phyloP scores from a whole-genome alignment of 2,888 invertebrate genomes.

The Metallyticus violacea region DNA sequence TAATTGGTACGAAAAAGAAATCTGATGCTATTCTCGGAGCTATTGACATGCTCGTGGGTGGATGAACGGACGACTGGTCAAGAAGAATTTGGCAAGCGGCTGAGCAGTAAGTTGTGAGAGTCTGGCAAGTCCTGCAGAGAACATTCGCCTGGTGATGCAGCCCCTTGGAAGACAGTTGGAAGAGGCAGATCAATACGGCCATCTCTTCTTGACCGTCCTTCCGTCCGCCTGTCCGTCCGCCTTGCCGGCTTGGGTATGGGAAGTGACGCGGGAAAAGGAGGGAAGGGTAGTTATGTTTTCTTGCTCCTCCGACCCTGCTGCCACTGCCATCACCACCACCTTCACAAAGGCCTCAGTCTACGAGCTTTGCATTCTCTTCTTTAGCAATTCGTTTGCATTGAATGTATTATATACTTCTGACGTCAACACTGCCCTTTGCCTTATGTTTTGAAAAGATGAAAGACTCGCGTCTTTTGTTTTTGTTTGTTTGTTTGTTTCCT shows the following conservation, averaged over 20 bases:
- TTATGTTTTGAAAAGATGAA: not conserved
- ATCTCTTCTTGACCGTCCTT: constrained; percentile 1
- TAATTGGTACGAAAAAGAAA: too few relatives aligned
- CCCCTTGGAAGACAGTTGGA: not conserved
- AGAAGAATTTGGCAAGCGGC: not conserved
- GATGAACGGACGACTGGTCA: not conserved
- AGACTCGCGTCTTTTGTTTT: not conserved
- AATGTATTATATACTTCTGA: not conserved
- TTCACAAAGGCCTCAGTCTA: not conserved
- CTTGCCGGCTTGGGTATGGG: too few relatives aligned
- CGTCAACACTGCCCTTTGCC: not conserved
- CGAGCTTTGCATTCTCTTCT: not conserved
- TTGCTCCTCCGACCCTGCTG: not conserved
- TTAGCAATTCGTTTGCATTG: not conserved
- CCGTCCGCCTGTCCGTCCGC: not conserved
- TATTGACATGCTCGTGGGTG: too few relatives aligned
- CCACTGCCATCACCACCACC: not conserved
- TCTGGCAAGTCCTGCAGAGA: not conserved
- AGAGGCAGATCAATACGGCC: not conserved
- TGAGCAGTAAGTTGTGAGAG: not conserved
- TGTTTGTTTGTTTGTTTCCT: too few relatives aligned
- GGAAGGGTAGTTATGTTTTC: not conserved
- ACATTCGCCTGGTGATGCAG: not conserved
- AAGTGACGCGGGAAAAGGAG: not conserved
- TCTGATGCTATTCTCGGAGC: too few relatives aligned